These are phyloP conservation scores for Forbesichthys papilliferus DNA, from an alignment of 2,113 vertebrate genomes.

Conservation along the genomic window DNA sequence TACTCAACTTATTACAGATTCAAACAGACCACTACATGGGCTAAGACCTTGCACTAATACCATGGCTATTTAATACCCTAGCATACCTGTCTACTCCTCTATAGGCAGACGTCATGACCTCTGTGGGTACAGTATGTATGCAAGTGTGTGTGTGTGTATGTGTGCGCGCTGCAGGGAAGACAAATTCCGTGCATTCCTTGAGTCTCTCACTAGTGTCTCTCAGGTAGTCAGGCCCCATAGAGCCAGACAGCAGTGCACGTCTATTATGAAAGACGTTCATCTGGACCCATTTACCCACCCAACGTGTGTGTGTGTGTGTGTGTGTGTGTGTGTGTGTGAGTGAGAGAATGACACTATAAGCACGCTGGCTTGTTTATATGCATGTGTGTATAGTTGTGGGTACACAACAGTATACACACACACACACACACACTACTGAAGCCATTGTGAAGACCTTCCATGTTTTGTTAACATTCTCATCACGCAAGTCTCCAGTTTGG, in stretches of 20 bases:
- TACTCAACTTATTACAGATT: not conserved
- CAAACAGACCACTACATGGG: not conserved
- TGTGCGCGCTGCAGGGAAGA: conserved; percentile 52
- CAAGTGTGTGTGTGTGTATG: conserved; percentile 17
- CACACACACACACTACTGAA: conserved; percentile 10
- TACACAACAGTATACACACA: conserved; percentile 9
- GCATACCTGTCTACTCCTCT: conserved; percentile 20
- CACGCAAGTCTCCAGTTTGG: conserved; percentile 38
- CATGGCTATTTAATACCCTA: conserved; percentile 14
- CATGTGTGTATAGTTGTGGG: conserved; percentile 24
- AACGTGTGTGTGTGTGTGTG: conserved; percentile 38
- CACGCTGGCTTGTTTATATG: conserved; percentile 4
- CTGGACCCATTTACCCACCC: conserved; percentile 69
- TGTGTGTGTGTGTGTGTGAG: conserved; percentile 7
- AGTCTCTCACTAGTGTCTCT: conserved; percentile 40
- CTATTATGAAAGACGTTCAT: conserved; percentile 64
- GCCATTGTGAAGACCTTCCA: conserved; percentile 58
- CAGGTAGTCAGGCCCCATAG: conserved; percentile 61
- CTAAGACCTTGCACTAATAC: not conserved
- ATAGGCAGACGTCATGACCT: conserved; percentile 2
- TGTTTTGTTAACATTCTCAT: conserved; percentile 74
- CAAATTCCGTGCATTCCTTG: conserved; percentile 71
- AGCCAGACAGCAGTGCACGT: conserved; percentile 68
- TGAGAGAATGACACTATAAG: conserved; percentile 31
- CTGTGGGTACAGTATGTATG: conserved; percentile 2